Evolutionary conservation across 2,113 vertebrate species (phyloP).

Genomic region (Oplegnathus fasciatus): DNA sequence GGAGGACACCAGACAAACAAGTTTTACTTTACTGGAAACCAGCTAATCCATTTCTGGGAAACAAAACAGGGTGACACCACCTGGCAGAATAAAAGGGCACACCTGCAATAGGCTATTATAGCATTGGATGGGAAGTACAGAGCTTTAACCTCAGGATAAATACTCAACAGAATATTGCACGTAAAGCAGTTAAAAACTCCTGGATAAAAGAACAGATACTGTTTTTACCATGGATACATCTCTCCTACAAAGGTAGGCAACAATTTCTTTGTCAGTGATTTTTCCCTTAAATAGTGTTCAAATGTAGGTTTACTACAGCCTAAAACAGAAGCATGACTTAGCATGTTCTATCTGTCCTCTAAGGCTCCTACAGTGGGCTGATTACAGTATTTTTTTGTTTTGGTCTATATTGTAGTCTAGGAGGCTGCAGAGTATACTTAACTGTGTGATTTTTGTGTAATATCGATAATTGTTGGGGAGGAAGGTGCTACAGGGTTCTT

Average conservation of each 20-base stretch:
- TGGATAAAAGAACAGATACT: neutral
- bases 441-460: neutral
- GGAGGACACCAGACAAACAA: neutral
- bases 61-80: neutral
- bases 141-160: neutral
- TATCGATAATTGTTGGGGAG: neutral
- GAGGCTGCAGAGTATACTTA: neutral
- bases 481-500: neutral
- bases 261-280: neutral
- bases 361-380: neutral
- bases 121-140: neutral
- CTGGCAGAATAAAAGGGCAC: neutral
- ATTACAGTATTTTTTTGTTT: neutral
- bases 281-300: neutral
- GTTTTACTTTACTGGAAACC: slow-evolving; percentile 41
- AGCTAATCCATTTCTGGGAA: neutral
- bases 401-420: neutral
- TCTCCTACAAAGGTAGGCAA: slow-evolving; percentile 8
- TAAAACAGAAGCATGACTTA: neutral
- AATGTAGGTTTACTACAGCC: neutral
- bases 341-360: neutral
- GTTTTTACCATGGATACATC: neutral
- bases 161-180: neutral
- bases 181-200: neutral
- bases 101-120: no score